A percentile compares a stretch with the other conserved stretches of the same genome.
Conservation (phyloP, 2,888 invertebrate genomes). For the Amiota mariae region DNA sequence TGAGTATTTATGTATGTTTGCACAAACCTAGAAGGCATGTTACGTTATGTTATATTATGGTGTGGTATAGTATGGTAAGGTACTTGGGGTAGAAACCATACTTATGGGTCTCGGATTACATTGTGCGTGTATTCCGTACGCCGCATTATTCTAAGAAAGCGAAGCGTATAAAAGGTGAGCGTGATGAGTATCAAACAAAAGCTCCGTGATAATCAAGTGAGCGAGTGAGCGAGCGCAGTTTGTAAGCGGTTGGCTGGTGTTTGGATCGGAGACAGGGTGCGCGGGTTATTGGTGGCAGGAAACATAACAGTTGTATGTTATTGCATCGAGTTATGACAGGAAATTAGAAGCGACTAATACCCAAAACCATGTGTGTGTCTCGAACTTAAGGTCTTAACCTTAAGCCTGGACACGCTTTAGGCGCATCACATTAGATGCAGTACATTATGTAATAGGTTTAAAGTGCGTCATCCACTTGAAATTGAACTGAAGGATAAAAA, state of each 20-base stretch:
- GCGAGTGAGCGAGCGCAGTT: constrained; percentile 3
- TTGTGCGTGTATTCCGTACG: constrained; percentile 66
- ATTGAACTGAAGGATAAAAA: no score
- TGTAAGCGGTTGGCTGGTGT: no score
- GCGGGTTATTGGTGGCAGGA: background rate
- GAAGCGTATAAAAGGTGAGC: constrained; percentile 68
- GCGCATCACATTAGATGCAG: no score
- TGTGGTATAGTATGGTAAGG: no score
- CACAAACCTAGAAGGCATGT: constrained; percentile 8
- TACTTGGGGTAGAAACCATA: constrained; percentile 58
- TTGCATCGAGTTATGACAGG: constrained; percentile 25
- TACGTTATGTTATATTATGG: no score
- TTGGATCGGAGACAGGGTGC: background rate
- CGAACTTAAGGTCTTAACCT: background rate
- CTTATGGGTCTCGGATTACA: constrained; percentile 65
- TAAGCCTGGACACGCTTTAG: background rate
- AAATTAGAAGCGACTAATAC: background rate
- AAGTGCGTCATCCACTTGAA: no score
- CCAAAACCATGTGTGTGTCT: background rate
- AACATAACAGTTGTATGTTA: constrained; percentile 9
- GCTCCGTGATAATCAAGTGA: constrained; percentile 22
- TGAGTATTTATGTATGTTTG: background rate
- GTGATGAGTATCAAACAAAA: constrained; percentile 33
- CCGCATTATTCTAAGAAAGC: constrained; percentile 69
- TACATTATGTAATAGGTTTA: no score